Evolutionary conservation across 2,888 invertebrate species (phyloP).

Genomic region (Cataglyphis livida): DNA sequence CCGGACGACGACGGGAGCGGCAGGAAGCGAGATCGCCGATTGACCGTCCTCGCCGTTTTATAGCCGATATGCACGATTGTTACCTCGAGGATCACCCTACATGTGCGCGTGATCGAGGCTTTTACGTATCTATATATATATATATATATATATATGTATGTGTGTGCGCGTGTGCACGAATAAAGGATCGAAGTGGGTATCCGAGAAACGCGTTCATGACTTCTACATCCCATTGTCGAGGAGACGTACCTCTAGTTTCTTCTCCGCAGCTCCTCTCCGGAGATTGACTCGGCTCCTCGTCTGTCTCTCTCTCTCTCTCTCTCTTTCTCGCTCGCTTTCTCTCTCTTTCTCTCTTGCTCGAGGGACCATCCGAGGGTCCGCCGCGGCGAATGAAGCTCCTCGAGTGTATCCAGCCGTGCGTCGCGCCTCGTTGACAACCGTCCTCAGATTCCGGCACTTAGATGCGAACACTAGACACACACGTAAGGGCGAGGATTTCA

Average conservation of each 20-base stretch:
- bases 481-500: slow-evolving; percentile 36
- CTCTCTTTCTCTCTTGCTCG: neutral
- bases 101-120: neutral
- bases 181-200: neutral
- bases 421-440: slow-evolving; percentile 40
- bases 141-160: too few species aligned
- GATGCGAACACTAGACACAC: slow-evolving; percentile 29
- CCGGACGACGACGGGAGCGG: slow-evolving; percentile 32
- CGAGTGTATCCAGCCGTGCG: slow-evolving; percentile 17
- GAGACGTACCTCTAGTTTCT: slow-evolving; percentile 25
- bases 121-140: neutral
- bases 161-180: slow-evolving; percentile 3
- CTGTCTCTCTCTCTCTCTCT: neutral
- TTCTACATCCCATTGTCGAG: neutral
- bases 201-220: neutral
- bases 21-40: slow-evolving; percentile 33
- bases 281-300: slow-evolving; percentile 28
- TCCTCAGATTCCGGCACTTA: slow-evolving; percentile 1
- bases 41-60: slow-evolving; percentile 31
- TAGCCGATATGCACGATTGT: slow-evolving; percentile 14
- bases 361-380: neutral
- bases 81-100: neutral
- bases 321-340: neutral
- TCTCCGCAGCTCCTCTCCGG: slow-evolving; percentile 9
- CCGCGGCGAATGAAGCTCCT: slow-evolving; percentile 13